These are phyloP conservation scores for Platycheirus rosarum DNA, from an alignment of 2,888 invertebrate species.

Conservation along the genomic window DNA sequence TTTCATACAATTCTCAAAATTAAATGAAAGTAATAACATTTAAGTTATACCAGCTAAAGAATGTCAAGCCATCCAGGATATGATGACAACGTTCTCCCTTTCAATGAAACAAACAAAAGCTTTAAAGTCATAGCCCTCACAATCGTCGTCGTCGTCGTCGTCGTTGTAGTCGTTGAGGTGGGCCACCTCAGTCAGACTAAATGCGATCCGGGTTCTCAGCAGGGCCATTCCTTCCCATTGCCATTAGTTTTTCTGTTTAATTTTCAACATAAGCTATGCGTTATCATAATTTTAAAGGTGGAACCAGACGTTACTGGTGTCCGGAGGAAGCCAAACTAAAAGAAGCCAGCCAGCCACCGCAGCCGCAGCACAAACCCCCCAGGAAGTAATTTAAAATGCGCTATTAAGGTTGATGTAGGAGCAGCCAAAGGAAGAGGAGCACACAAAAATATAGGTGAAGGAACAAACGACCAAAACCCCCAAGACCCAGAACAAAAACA, in stretches of 20 bases:
- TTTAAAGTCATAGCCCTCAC: constrained; percentile 17
- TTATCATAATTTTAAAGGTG: constrained; percentile 73
- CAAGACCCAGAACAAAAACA: background rate
- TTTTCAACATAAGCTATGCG: constrained; percentile 71
- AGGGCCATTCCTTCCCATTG: constrained; percentile 47
- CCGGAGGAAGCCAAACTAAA: constrained; percentile 31
- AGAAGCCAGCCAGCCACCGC: constrained; percentile 4
- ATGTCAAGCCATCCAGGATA: constrained; percentile 26
- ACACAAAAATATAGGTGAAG: constrained; percentile 28
- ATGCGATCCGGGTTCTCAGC: constrained; percentile 1
- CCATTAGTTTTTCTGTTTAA: constrained; percentile 69
- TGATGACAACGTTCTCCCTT: constrained; percentile 51
- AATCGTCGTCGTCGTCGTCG: background rate
- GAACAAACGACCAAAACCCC: constrained; percentile 28
- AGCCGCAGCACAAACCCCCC: background rate
- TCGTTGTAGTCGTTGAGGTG: background rate
- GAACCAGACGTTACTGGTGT: constrained; percentile 65
- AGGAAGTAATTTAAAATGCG: constrained; percentile 70
- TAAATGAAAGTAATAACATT: constrained; percentile 54
- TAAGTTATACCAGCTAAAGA: constrained; percentile 20
- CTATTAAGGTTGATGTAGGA: constrained; percentile 49
- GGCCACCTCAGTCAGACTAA: constrained; percentile 19
- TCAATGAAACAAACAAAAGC: constrained; percentile 39
- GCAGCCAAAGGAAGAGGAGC: background rate
- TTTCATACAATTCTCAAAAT: constrained; percentile 46